Base-by-base conservation (phyloP, 1,140 invertebrate species). In the Euschistus heros region DNA sequence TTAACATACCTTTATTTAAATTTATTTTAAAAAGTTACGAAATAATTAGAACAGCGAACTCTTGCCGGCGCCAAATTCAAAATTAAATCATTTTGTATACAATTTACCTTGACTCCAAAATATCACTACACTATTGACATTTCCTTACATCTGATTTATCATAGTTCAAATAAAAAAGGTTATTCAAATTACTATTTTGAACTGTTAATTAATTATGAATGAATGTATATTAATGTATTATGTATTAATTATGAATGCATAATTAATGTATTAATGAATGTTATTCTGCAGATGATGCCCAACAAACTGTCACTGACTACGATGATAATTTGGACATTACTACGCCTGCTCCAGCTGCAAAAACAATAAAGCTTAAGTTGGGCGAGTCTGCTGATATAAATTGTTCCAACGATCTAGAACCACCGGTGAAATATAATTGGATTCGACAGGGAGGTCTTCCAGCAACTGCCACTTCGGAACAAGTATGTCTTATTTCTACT, bases 351-450 rank as follows among this genome's bases (percentile, higher is more conserved):
- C 74, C 74, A 66, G 74, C 77, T 74, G 74, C 77, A 65, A 78
- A 83, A 67, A 82, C 81, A 0, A 77, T 79, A 67, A 76, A 75
- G n/a, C 80, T 77, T 5, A 77, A 79, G 17, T 79, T 80, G 62
- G 86, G 86, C 3, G 79, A 81, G 17, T 78, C 75, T 13, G 79
- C 87, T 0, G 75, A 79, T 22, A 77, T 90, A 70, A 77, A 81
- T 66, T 90, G 85, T 71, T 75, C 74, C 44, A 81, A 80, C 2
- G 78, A 85, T 65, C 70, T 88, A 2, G 75, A 81, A 18, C 74
- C 78, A 69, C 79, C 81, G 2, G 74, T 84, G 50, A 76, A 75
- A 27, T 85, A 84, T 70, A 78, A 80, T 0, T 94, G 91, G 89
- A 81, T 77, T 14, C 89, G 87, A 70, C 80, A 85, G 70, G 82